Percentiles rank a stretch among this genome's conserved stretches.
These are phyloP conservation scores for Asobara japonica DNA, from an alignment of 1,140 invertebrate genomes.

Conservation along the genomic window DNA sequence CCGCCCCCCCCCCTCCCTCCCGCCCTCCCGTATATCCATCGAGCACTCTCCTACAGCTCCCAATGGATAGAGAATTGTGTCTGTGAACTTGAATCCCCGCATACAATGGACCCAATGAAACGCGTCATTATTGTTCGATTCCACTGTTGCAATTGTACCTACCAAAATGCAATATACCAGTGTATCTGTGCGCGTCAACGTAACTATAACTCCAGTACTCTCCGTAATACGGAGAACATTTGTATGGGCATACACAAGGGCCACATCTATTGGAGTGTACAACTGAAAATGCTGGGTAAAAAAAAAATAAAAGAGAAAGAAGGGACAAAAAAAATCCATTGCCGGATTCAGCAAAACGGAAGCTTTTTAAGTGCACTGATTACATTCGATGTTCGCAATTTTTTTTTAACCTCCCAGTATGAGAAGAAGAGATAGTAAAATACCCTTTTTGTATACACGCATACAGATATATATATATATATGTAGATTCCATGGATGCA, in stretches of 20 bases:
- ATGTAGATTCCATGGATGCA: too few relatives aligned
- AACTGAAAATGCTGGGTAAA: background rate
- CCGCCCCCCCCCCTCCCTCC: background rate
- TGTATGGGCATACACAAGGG: background rate
- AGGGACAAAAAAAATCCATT: background rate
- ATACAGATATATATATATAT: too few relatives aligned
- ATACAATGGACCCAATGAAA: constrained; percentile 53
- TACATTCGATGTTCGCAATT: background rate
- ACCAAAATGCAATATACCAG: constrained; percentile 51
- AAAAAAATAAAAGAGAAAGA: background rate
- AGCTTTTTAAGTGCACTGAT: constrained; percentile 7
- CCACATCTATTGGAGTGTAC: background rate
- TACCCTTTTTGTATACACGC: too few relatives aligned
- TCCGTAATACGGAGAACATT: background rate
- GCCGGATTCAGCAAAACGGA: constrained; percentile 8
- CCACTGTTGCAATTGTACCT: constrained; percentile 46
- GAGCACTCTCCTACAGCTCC: background rate
- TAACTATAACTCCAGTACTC: constrained; percentile 3
- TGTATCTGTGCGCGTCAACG: constrained; percentile 8
- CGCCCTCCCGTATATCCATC: background rate
- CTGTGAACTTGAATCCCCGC: constrained; percentile 50
- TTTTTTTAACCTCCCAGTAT: background rate
- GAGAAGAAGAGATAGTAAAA: too few relatives aligned
- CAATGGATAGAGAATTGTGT: constrained; percentile 47
- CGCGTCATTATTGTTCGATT: constrained; percentile 49